phyloP scores from a whole-genome alignment of 2,797 vertebrate genomes.

The Merluccius polli region DNA sequence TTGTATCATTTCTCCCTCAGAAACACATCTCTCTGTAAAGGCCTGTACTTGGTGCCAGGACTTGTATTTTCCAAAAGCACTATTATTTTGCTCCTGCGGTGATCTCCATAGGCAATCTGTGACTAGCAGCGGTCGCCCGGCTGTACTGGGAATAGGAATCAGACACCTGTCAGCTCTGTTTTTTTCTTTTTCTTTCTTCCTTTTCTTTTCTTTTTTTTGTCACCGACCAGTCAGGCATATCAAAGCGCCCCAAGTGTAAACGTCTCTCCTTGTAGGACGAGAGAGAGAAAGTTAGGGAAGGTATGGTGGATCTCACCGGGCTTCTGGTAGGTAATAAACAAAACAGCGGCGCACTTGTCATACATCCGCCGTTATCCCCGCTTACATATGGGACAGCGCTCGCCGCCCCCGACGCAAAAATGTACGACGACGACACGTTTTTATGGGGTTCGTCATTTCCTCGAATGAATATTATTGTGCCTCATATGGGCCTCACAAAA shows the following conservation, averaged over 20 bases:
- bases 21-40: constrained; percentile 53
- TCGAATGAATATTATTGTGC: constrained; percentile 23
- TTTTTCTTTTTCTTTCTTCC: constrained; percentile 28
- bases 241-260: constrained; percentile 54
- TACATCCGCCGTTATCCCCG: constrained; percentile 53
- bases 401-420: constrained; percentile 18
- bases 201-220: constrained; percentile 26
- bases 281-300: constrained; percentile 47
- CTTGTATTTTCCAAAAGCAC: constrained; percentile 55
- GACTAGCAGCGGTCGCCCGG: constrained; percentile 58
- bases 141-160: constrained; percentile 66
- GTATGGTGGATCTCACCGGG: constrained; percentile 47
- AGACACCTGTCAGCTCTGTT: constrained; percentile 60
- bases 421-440: background rate
- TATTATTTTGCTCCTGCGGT: constrained; percentile 67
- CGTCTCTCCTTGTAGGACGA: constrained; percentile 48
- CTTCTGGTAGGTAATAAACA: constrained; percentile 54
- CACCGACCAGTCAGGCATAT: constrained; percentile 57
- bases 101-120: constrained; percentile 74
- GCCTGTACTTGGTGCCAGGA: constrained; percentile 33
- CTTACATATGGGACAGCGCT: constrained; percentile 50
- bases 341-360: constrained; percentile 51
- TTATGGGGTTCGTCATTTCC: constrained; percentile 34
- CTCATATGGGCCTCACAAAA: background rate
- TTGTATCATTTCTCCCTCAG: constrained; percentile 67